These are phyloP conservation scores for Leucopternis melanops DNA, from an alignment of 2,113 vertebrate species.

Conservation along the genomic window DNA sequence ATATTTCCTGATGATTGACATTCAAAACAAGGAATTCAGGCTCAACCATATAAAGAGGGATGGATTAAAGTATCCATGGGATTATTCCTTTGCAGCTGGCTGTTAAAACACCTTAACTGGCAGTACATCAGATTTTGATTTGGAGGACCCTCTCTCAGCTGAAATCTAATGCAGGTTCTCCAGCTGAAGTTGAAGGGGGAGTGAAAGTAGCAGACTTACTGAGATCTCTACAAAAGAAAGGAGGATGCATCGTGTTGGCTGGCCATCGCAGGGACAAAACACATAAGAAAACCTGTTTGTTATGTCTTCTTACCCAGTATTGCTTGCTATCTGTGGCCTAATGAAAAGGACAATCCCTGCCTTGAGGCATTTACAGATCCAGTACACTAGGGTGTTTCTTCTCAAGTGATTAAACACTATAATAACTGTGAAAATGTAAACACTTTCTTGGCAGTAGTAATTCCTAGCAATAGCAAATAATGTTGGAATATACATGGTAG, in stretches of 20 bases:
- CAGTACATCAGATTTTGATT: background rate
- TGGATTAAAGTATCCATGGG: background rate
- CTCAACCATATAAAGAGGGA: background rate
- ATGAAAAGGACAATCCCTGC: background rate
- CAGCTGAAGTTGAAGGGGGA: background rate
- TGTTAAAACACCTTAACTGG: background rate
- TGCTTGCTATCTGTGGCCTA: background rate
- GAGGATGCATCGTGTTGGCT: fast-evolving
- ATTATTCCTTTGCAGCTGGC: background rate
- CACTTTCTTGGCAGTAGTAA: background rate
- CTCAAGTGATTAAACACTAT: background rate
- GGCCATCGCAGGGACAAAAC: background rate
- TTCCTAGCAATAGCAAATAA: background rate
- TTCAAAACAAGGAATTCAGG: background rate
- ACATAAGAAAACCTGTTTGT: background rate
- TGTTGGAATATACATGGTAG: background rate
- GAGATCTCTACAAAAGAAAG: background rate
- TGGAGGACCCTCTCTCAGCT: background rate
- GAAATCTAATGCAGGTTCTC: background rate
- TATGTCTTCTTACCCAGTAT: background rate
- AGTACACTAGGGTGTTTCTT: background rate
- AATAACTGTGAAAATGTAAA: background rate
- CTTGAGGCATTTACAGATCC: background rate
- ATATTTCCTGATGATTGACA: background rate
- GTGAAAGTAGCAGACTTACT: background rate